Evolutionary conservation across 2,797 vertebrate species (phyloP).

Genomic region (Fratercula arctica): DNA sequence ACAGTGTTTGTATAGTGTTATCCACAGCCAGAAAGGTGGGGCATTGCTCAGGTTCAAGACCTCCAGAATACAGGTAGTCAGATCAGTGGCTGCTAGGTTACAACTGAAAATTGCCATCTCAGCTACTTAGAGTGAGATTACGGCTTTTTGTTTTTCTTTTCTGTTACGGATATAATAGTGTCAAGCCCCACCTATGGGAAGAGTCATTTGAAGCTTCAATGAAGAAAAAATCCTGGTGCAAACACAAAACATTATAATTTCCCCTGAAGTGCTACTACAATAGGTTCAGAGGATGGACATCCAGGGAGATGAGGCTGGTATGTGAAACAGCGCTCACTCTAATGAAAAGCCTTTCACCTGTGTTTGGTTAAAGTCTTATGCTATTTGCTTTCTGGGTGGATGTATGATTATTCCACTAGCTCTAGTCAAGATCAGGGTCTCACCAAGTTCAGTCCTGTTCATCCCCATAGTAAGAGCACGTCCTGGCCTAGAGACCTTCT

Average conservation of each 20-base stretch:
- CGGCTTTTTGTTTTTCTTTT: not conserved
- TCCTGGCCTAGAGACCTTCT: not conserved
- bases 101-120: not conserved
- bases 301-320: not conserved
- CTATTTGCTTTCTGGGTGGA: slow-evolving; percentile 20
- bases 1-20: not conserved
- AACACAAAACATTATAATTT: not conserved
- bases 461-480: not conserved
- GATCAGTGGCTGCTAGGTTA: not conserved
- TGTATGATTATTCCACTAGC: not conserved
- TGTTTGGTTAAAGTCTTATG: not conserved
- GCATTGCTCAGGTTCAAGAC: not conserved
- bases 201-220: not conserved
- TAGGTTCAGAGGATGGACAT: not conserved
- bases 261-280: not conserved
- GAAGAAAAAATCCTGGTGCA: not conserved
- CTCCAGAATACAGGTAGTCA: not conserved
- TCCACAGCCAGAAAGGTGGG: not conserved
- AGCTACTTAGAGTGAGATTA: not conserved
- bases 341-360: not conserved
- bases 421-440: not conserved
- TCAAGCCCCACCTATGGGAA: not conserved
- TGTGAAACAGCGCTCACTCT: not conserved
- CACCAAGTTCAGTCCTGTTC: not conserved
- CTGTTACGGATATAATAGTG: not conserved